Evolutionary conservation across 2,888 invertebrate species (phyloP).

Genomic region (Mechanitis mazaeus): DNA sequence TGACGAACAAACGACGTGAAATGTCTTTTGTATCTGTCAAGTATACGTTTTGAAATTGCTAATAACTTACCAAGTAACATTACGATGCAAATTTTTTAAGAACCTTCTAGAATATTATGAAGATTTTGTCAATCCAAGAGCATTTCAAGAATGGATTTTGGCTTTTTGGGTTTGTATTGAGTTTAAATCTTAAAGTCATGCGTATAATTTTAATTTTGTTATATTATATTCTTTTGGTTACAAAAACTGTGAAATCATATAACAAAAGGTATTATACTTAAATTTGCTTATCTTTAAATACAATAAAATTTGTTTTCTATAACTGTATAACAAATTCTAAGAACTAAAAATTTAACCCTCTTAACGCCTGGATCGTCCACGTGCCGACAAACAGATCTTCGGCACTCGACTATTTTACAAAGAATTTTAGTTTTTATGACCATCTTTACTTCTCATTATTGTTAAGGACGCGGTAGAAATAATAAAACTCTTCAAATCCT

Average conservation of each 20-base stretch:
- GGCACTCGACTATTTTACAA: slow-evolving; percentile 20
- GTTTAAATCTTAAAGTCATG: too few relatives aligned
- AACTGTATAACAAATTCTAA: slow-evolving; percentile 45
- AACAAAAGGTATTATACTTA: slow-evolving; percentile 30
- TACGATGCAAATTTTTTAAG: neutral
- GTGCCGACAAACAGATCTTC: slow-evolving; percentile 56
- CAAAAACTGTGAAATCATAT: neutral
- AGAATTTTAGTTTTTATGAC: slow-evolving; percentile 33
- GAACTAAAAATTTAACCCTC: slow-evolving; percentile 52
- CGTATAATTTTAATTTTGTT: too few relatives aligned
- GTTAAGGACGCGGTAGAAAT: slow-evolving; percentile 56
- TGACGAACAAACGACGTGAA: slow-evolving; percentile 68
- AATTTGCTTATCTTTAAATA: slow-evolving; percentile 43
- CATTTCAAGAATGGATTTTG: too few relatives aligned
- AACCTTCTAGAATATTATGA: neutral
- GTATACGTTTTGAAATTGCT: slow-evolving; percentile 39
- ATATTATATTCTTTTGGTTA: neutral
- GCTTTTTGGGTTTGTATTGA: too few relatives aligned
- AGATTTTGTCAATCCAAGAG: too few relatives aligned
- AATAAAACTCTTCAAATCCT: slow-evolving; percentile 53
- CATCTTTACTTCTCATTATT: slow-evolving; percentile 45
- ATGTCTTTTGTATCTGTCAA: slow-evolving; percentile 64
- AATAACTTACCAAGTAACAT: slow-evolving; percentile 31
- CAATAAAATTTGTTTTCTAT: slow-evolving; percentile 30
- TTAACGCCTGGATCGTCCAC: slow-evolving; percentile 50